phyloP scores from a whole-genome alignment of 1,140 invertebrate species.

The Zaprionus nigranus region DNA sequence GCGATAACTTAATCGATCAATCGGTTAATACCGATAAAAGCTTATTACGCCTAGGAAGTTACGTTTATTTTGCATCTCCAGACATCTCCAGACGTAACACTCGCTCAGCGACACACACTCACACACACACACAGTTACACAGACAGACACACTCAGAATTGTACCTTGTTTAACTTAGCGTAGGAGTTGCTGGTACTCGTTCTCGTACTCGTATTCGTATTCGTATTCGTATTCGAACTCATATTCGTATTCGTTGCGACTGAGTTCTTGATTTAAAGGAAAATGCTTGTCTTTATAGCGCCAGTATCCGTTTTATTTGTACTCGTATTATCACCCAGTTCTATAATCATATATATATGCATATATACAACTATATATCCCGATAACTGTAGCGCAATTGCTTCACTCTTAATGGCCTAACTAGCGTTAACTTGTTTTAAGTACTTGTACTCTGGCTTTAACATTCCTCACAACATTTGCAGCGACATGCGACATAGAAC shows the following conservation, averaged over 20 bases:
- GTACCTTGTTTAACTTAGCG: slow-evolving; percentile 40
- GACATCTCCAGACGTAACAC: slow-evolving; percentile 11
- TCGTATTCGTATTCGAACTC: slow-evolving; percentile 18
- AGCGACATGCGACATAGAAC: slow-evolving; percentile 34
- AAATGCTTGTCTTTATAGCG: slow-evolving; percentile 47
- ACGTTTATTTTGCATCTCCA: slow-evolving; percentile 43
- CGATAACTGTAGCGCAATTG: slow-evolving; percentile 48
- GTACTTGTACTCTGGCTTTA: slow-evolving; percentile 52
- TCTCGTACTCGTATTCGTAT: slow-evolving; percentile 17
- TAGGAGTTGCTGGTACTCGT: slow-evolving; percentile 44
- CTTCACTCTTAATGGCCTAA: slow-evolving; percentile 46
- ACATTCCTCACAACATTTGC: slow-evolving; percentile 49
- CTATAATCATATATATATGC: slow-evolving; percentile 17
- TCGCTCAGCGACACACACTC: neutral
- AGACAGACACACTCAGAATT: slow-evolving; percentile 12
- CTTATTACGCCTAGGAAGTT: slow-evolving; percentile 42
- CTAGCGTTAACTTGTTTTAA: slow-evolving; percentile 25
- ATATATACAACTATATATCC: slow-evolving; percentile 28
- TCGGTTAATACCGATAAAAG: slow-evolving; percentile 35
- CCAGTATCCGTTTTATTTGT: slow-evolving; percentile 44
- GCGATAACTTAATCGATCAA: slow-evolving; percentile 15
- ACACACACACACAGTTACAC: slow-evolving; percentile 14
- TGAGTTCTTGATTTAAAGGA: neutral
- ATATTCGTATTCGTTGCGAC: slow-evolving; percentile 6
- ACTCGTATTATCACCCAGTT: slow-evolving; percentile 46